Evolutionary conservation across 2,888 invertebrate genomes (phyloP).

Genomic region (Unio delphinus): DNA sequence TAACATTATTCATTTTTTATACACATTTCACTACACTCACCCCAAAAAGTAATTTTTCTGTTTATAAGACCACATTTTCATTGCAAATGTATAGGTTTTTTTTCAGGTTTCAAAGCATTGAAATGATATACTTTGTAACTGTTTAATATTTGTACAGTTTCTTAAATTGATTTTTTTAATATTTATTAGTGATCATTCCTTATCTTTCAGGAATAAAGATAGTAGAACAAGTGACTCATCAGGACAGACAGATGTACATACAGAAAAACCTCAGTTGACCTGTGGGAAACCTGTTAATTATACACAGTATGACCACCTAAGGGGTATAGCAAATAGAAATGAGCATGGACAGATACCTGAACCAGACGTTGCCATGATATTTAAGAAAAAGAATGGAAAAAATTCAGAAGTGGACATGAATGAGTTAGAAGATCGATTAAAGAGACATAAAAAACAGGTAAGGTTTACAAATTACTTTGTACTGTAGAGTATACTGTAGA

Average conservation of each 20-base stretch:
- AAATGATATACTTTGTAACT: too few relatives aligned
- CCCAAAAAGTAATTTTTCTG: too few relatives aligned
- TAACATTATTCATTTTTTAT: too few relatives aligned
- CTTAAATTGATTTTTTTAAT: too few relatives aligned
- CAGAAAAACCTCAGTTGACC: conserved; percentile 73
- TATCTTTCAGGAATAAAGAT: too few relatives aligned
- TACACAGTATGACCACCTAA: conserved; percentile 90
- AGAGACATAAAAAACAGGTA: conserved; percentile 65
- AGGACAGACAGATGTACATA: neutral
- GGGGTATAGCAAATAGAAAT: conserved; percentile 87
- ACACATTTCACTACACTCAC: too few relatives aligned
- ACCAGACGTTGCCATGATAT: conserved; percentile 75
- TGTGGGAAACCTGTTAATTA: conserved; percentile 85
- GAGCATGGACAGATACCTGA: conserved; percentile 89
- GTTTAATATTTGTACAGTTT: too few relatives aligned
- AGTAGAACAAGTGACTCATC: too few relatives aligned
- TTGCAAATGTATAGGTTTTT: too few relatives aligned
- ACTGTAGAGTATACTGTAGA: neutral
- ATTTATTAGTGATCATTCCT: too few relatives aligned
- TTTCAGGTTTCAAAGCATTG: too few relatives aligned
- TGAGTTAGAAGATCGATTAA: conserved; percentile 63
- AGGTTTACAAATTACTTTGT: conserved; percentile 7
- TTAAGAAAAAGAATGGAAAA: conserved; percentile 61
- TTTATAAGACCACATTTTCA: too few relatives aligned
- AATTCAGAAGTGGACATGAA: conserved; percentile 66